Percentiles rank a stretch among this genome's conserved stretches.
These are phyloP conservation scores for Rachycentron canadum DNA, from an alignment of 2,797 vertebrate species.

Conservation along the genomic window DNA sequence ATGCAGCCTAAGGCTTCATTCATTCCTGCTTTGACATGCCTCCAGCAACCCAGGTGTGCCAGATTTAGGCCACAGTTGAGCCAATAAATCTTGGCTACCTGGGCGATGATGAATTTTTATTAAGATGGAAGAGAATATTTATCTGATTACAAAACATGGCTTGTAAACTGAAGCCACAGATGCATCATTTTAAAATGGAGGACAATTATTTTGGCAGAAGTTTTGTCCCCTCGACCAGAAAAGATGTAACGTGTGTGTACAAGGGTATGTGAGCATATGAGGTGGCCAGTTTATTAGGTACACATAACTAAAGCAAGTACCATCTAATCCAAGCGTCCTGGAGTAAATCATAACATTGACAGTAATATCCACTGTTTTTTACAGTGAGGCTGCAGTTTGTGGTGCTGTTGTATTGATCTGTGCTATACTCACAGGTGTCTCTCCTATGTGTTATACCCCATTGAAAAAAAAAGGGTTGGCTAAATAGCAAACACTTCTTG, in stretches of 20 bases:
- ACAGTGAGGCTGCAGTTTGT: not conserved
- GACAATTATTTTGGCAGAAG: no score
- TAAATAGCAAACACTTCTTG: no score
- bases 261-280: not conserved
- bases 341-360: not conserved
- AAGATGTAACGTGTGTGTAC: not conserved
- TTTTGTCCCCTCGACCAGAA: not conserved
- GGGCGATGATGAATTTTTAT: not conserved
- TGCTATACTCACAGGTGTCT: no score
- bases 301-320: not conserved
- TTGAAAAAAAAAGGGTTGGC: no score
- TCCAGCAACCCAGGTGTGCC: conserved; percentile 2
- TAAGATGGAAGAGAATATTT: not conserved
- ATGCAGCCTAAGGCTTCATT: not conserved
- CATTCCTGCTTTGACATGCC: not conserved
- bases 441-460: no score
- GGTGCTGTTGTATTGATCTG: not conserved
- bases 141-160: not conserved
- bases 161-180: not conserved
- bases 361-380: no score
- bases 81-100: not conserved
- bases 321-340: not conserved
- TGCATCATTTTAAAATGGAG: not conserved
- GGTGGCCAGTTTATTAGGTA: not conserved
- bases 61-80: not conserved